These are phyloP conservation scores for Phymanthus crucifer DNA, from an alignment of 92 coral and sea anemone species.

Conservation along the genomic window DNA sequence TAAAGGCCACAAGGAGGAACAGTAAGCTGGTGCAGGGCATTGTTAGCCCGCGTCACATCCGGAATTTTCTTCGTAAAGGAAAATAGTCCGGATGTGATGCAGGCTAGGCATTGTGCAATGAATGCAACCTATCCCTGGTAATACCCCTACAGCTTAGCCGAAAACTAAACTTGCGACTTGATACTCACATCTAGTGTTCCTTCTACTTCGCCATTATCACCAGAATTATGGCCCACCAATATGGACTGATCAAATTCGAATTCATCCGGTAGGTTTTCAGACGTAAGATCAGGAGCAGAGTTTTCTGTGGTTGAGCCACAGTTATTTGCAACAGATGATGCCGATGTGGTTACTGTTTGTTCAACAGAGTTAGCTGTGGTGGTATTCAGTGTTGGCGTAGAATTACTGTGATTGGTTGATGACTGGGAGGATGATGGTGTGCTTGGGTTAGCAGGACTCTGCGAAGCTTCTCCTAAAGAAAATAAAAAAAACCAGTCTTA, in stretches of 20 bases:
- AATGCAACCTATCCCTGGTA: no score
- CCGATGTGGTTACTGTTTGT: conserved; percentile 24
- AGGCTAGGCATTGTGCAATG: no score
- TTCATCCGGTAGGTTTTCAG: conserved; percentile 69
- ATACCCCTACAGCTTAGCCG: no score
- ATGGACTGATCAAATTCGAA: conserved; percentile 64
- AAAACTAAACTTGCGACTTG: no score
- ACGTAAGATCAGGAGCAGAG: conserved; percentile 57
- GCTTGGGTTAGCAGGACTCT: conserved; percentile 32
- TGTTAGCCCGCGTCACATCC: no score
- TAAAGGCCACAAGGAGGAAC: no score
- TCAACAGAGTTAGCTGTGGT: conserved; percentile 33
- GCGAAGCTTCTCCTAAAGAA: conserved; percentile 19
- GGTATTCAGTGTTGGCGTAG: conserved; percentile 31
- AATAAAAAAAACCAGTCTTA: background rate
- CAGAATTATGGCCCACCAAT: conserved; percentile 49
- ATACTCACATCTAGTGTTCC: conserved; percentile 72
- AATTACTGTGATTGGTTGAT: conserved; percentile 17
- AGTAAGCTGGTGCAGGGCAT: no score
- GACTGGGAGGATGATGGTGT: conserved; percentile 36
- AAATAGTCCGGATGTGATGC: no score
- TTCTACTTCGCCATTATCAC: conserved; percentile 74
- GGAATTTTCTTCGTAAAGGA: no score
- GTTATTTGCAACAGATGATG: conserved; percentile 55
- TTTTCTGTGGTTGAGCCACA: conserved; percentile 37